A percentile compares a stretch with the other conserved stretches of the same genome.
Conservation (phyloP, 2,797 vertebrate genomes). For the Tachyglossus aculeatus region DNA sequence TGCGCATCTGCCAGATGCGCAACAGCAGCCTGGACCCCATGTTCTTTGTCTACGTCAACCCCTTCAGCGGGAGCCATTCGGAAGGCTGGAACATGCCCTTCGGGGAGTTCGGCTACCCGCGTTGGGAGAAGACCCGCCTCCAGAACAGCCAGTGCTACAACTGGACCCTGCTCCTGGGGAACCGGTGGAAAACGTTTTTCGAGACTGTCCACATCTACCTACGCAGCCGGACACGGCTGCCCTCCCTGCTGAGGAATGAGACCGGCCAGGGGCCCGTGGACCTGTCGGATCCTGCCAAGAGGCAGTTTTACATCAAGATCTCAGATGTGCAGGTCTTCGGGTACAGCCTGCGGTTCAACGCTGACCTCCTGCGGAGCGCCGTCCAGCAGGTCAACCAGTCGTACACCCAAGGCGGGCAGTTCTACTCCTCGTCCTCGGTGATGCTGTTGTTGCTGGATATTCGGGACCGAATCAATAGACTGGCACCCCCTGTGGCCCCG, state of each 20-base stretch:
- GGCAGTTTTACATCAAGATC: slow-evolving; percentile 99
- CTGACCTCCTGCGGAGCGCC: slow-evolving; percentile 92
- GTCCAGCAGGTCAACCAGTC: slow-evolving; percentile 99
- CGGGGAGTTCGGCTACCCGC: slow-evolving; percentile 94
- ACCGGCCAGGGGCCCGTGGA: slow-evolving; percentile 95
- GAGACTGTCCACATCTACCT: slow-evolving; percentile 99
- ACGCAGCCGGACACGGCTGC: slow-evolving; percentile 94
- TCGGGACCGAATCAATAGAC: slow-evolving; percentile 96
- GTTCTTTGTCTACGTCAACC: slow-evolving; percentile 98
- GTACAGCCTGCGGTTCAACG: slow-evolving; percentile 96
- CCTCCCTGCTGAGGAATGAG: slow-evolving; percentile 91
- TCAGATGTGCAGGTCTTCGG: slow-evolving; percentile 98
- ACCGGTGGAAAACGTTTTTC: slow-evolving; percentile 99
- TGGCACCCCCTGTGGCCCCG: slow-evolving; percentile 92
- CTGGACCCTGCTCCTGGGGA: slow-evolving; percentile 96
- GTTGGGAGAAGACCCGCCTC: slow-evolving; percentile 95
- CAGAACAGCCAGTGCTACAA: slow-evolving; percentile 98
- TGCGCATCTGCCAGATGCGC: slow-evolving; percentile 98
- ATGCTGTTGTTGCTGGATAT: slow-evolving; percentile 98
- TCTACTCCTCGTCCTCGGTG: slow-evolving; percentile 96
- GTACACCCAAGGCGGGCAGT: slow-evolving; percentile 95
- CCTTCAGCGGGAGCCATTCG: slow-evolving; percentile 97
- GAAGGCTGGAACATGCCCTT: slow-evolving; percentile 99
- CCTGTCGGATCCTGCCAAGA: slow-evolving; percentile 93
- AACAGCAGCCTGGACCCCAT: slow-evolving; percentile 98